Percentiles rank a stretch among this genome's conserved stretches.
Evolutionary conservation across 2,113 vertebrate genomes (phyloP).

Genomic region (Entomyzon cyanotis): DNA sequence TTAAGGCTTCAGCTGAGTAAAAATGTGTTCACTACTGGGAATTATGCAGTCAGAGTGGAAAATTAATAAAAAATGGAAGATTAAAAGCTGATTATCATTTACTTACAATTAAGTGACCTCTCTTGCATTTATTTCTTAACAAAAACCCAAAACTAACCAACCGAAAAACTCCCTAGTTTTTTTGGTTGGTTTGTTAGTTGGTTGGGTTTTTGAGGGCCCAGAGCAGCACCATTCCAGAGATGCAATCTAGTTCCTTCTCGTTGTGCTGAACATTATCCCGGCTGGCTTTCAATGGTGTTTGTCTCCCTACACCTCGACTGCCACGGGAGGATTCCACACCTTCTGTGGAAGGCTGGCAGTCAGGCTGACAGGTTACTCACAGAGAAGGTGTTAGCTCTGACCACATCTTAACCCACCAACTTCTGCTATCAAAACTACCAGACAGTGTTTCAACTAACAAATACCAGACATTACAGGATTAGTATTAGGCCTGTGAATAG

Average conservation of each 20-base stretch:
- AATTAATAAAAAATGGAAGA: neutral
- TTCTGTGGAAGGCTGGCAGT: neutral
- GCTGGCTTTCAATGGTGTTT: neutral
- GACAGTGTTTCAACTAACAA: neutral
- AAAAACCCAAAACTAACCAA: neutral
- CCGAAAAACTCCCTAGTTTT: rapidly evolving
- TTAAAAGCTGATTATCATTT: neutral
- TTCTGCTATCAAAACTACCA: neutral
- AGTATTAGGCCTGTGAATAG: neutral
- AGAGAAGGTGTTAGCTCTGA: neutral
- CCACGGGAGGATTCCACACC: neutral
- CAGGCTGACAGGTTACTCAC: neutral
- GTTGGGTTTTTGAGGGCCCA: neutral
- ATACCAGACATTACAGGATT: neutral
- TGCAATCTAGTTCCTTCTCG: neutral
- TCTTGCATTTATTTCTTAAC: neutral
- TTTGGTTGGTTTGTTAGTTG: neutral
- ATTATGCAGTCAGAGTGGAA: neutral
- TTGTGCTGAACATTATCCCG: neutral
- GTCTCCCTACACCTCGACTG: neutral
- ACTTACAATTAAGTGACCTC: neutral
- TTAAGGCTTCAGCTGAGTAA: neutral
- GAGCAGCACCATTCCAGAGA: neutral
- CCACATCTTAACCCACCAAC: neutral
- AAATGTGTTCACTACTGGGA: neutral